A percentile compares a stretch with the other conserved stretches of the same genome.
Conservation (phyloP, 35 echinoderm and acorn worm genomes). For the Ophiothrix spiculata region DNA sequence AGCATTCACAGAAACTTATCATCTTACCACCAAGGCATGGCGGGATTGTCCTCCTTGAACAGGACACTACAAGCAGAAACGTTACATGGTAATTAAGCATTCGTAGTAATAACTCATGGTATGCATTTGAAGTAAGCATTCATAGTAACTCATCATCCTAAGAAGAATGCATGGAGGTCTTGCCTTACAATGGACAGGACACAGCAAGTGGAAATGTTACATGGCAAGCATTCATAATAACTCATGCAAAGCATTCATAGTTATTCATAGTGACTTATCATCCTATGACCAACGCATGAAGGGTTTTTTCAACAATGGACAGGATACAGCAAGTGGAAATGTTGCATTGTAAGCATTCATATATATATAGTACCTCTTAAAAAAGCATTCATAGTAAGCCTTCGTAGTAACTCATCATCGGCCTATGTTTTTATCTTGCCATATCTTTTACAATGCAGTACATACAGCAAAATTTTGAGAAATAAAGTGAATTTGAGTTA, state of each 20-base stretch:
- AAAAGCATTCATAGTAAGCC: too few species aligned
- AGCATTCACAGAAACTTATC: slow-evolving; percentile 25
- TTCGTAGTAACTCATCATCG: slow-evolving; percentile 52
- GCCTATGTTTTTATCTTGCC: too few species aligned
- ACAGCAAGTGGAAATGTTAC: slow-evolving; percentile 48
- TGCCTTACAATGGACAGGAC: slow-evolving; percentile 71
- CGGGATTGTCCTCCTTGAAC: slow-evolving; percentile 72
- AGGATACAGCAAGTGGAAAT: slow-evolving; percentile 64
- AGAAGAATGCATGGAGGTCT: slow-evolving; percentile 73
- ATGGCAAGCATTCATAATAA: not conserved
- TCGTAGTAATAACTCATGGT: too few species aligned
- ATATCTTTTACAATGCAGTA: too few species aligned
- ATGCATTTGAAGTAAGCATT: too few species aligned
- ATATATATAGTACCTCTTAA: not conserved
- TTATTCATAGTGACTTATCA: too few species aligned
- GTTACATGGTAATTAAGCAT: not conserved
- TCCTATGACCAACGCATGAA: slow-evolving; percentile 86
- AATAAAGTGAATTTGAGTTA: too few species aligned
- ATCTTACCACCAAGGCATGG: slow-evolving; percentile 82
- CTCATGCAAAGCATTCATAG: too few species aligned
- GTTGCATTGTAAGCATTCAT: not conserved
- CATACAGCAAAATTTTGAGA: too few species aligned
- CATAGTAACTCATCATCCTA: slow-evolving; percentile 61
- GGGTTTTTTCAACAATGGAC: slow-evolving; percentile 62
- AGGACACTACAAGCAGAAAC: slow-evolving; percentile 59